phyloP scores from a whole-genome alignment of 2,113 vertebrate genomes.

The Phaethon lepturus region DNA sequence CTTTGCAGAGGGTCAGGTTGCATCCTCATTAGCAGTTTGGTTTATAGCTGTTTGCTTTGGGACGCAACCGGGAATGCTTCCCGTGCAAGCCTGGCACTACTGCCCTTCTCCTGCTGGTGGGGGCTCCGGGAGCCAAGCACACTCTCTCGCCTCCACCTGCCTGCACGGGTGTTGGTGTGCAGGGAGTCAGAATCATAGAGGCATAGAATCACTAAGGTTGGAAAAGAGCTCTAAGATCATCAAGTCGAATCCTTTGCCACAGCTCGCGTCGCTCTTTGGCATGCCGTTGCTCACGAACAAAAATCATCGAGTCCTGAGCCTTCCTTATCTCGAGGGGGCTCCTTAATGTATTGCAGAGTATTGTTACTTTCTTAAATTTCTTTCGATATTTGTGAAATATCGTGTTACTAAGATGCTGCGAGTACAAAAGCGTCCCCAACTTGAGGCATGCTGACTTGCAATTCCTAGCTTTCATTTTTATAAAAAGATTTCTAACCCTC shows the following conservation, averaged over 20 bases:
- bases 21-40: not conserved
- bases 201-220: too few species aligned
- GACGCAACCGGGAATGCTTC: not conserved
- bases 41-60: conserved; percentile 37
- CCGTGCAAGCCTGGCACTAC: accelerated
- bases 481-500: not conserved
- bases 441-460: not conserved
- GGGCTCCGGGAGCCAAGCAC: not conserved
- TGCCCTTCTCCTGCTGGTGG: not conserved
- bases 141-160: not conserved
- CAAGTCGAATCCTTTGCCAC: too few species aligned
- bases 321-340: not conserved
- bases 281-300: not conserved
- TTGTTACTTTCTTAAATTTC: not conserved
- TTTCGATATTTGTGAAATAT: not conserved
- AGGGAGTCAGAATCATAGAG: not conserved
- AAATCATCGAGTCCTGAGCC: not conserved
- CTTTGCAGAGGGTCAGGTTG: not conserved
- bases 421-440: not conserved
- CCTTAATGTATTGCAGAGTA: not conserved
- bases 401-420: not conserved
- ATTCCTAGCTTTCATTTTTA: not conserved
- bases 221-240: too few species aligned
- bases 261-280: not conserved
- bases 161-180: not conserved